Percentiles rank a stretch among this genome's conserved stretches.
These are phyloP conservation scores for Platorchestia sp. DNA, from an alignment of 1,140 invertebrate genomes.

Conservation along the genomic window DNA sequence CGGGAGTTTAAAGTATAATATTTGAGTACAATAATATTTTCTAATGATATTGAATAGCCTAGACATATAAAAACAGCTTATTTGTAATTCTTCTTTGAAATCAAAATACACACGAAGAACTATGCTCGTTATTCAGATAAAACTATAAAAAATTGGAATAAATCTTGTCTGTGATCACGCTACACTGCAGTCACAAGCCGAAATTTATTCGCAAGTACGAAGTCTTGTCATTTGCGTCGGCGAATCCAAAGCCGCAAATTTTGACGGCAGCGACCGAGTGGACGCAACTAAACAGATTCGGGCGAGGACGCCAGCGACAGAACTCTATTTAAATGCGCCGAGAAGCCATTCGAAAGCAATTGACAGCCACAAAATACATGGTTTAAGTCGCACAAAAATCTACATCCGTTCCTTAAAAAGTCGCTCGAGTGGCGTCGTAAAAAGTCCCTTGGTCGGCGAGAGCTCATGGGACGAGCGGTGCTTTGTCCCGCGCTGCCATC, in stretches of 20 bases:
- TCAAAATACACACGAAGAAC: no score
- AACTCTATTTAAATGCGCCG: slow-evolving; percentile 38
- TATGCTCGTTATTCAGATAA: background rate
- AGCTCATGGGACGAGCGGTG: background rate
- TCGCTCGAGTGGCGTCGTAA: slow-evolving; percentile 6
- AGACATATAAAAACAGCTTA: no score
- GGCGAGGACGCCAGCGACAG: background rate
- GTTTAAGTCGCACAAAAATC: slow-evolving; percentile 28
- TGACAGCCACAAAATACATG: slow-evolving; percentile 41
- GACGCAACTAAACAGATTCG: background rate
- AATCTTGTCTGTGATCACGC: background rate
- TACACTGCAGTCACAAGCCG: background rate
- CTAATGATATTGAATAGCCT: no score
- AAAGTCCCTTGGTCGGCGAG: background rate
- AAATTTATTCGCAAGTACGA: background rate
- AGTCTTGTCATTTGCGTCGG: background rate
- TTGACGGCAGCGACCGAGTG: background rate
- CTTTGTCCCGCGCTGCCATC: background rate
- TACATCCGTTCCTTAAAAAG: slow-evolving; percentile 42
- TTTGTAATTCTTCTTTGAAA: no score
- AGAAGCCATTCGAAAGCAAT: slow-evolving; percentile 41
- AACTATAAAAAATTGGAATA: background rate
- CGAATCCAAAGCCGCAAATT: background rate
- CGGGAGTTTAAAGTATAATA: no score
- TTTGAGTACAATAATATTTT: no score